A percentile compares a stretch with the other conserved stretches of the same genome.
These are phyloP conservation scores for Eurystomus gularis DNA, from an alignment of 2,113 vertebrate genomes.

Conservation along the genomic window DNA sequence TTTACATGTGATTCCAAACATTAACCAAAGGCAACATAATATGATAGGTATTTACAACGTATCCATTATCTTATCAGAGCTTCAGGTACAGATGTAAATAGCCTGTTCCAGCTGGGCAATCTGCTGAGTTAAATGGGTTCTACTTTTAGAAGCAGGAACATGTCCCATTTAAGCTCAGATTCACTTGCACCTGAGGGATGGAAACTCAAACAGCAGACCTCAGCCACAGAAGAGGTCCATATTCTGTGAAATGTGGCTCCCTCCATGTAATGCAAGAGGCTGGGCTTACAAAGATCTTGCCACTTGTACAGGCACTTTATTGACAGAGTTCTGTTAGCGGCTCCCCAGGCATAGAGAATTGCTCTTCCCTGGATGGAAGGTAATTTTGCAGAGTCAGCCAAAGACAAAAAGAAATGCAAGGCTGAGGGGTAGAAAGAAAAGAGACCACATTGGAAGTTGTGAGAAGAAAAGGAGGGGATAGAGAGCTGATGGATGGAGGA, in stretches of 20 bases:
- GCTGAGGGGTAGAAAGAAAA: neutral
- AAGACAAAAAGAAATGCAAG: neutral
- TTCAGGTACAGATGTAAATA: constrained; percentile 65
- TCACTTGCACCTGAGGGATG: neutral
- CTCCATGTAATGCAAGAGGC: neutral
- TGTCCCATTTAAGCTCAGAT: constrained; percentile 16
- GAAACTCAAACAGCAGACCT: constrained; percentile 25
- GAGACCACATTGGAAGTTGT: neutral
- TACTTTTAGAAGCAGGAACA: constrained; percentile 56
- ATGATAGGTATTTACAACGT: constrained; percentile 66
- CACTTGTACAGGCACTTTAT: accelerated
- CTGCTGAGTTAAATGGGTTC: constrained; percentile 55
- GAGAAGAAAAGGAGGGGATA: neutral
- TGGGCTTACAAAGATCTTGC: accelerated
- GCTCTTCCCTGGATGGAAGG: neutral
- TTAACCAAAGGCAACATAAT: constrained; percentile 41
- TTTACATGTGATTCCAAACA: constrained; percentile 25
- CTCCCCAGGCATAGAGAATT: neutral
- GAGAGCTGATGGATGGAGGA: neutral
- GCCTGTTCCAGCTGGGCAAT: constrained; percentile 44
- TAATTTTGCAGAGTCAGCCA: neutral
- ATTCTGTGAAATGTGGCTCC: accelerated
- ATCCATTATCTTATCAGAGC: constrained; percentile 67
- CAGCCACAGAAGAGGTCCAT: neutral
- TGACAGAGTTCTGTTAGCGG: neutral